phyloP scores from a whole-genome alignment of 1,140 invertebrate genomes.

The Anoplophora glabripennis region DNA sequence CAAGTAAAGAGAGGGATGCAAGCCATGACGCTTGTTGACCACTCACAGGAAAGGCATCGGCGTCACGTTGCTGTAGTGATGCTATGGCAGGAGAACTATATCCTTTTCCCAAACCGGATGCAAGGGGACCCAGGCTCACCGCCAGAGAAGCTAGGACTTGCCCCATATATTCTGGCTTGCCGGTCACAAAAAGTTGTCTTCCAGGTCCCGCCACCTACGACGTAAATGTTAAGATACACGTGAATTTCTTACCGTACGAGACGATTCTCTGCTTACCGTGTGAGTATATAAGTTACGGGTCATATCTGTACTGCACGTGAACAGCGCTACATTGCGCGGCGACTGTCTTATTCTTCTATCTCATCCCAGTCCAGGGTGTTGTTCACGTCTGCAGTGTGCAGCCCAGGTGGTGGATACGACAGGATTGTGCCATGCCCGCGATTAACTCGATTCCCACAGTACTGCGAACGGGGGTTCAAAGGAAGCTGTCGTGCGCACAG shows the following conservation, averaged over 20 bases:
- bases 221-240: neutral
- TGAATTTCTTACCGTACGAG: neutral
- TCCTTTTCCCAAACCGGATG: constrained; percentile 77
- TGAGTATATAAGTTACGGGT: constrained; percentile 41
- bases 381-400: constrained; percentile 5
- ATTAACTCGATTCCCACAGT: constrained; percentile 23
- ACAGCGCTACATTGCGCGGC: constrained; percentile 23
- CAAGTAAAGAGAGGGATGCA: constrained; percentile 73
- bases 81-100: constrained; percentile 81
- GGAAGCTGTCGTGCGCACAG: neutral
- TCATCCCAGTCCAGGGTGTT: constrained; percentile 3
- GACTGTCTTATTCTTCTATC: constrained; percentile 12
- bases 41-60: constrained; percentile 62
- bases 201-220: constrained; percentile 42
- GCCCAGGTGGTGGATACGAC: neutral
- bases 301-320: constrained; percentile 29
- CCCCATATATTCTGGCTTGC: constrained; percentile 42
- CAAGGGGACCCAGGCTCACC: constrained; percentile 75
- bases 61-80: constrained; percentile 67
- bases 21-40: constrained; percentile 80
- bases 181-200: constrained; percentile 40
- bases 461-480: constrained; percentile 17
- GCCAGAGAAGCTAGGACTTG: constrained; percentile 77
- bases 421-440: constrained; percentile 12
- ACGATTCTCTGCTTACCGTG: constrained; percentile 31